Percentiles rank a stretch among this genome's conserved stretches.
These are phyloP conservation scores for Brachionus manjavacas DNA, from an alignment of 1,140 invertebrate genomes.

Conservation along the genomic window DNA sequence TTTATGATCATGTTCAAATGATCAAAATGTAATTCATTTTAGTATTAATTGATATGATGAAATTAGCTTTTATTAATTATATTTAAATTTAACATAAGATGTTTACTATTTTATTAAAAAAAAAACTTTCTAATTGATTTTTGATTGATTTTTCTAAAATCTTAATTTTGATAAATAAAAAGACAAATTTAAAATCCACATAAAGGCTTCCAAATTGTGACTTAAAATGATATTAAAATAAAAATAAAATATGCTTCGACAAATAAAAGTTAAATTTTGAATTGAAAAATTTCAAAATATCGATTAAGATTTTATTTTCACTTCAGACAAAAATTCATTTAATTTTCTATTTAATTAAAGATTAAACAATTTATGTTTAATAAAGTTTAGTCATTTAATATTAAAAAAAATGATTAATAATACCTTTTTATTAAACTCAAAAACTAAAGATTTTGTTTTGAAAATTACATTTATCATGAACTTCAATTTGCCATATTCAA, in stretches of 20 bases:
- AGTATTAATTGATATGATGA: background rate
- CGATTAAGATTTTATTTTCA: background rate
- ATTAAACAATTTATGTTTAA: background rate
- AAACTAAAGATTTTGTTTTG: background rate
- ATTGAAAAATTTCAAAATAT: background rate
- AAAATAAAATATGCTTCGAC: background rate
- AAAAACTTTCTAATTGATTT: background rate
- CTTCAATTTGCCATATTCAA: background rate
- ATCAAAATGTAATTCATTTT: background rate
- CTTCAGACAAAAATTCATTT: background rate
- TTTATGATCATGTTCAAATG: background rate
- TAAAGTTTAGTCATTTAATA: background rate
- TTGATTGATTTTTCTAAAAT: background rate
- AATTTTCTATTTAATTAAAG: background rate
- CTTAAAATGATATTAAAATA: background rate
- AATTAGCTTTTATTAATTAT: no score
- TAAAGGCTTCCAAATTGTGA: background rate
- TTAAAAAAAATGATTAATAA: background rate
- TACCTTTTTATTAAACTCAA: background rate
- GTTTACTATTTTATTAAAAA: background rate
- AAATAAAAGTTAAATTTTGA: background rate
- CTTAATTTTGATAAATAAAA: background rate
- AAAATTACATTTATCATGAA: background rate
- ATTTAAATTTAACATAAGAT: background rate
- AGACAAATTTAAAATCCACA: background rate